Conservation (phyloP, 2,888 invertebrate species). For the Diaphora mendica region DNA sequence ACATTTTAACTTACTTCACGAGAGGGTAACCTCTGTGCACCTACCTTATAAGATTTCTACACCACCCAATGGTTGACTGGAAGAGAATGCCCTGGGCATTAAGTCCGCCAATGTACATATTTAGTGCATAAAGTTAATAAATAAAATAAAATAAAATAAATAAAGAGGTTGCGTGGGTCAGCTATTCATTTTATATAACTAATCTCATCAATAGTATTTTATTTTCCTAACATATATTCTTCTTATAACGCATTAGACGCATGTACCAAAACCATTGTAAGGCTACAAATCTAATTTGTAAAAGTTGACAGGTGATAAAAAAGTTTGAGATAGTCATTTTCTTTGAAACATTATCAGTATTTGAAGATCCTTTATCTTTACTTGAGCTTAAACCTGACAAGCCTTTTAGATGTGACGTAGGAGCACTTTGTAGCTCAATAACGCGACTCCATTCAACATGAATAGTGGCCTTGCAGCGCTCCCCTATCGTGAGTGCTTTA, state of each 20-base stretch:
- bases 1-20: too few species aligned
- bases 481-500: conserved; percentile 51
- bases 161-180: too few species aligned
- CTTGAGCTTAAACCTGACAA: conserved; percentile 56
- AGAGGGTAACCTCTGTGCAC: too few species aligned
- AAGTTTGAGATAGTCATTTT: neutral
- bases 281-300: conserved; percentile 12
- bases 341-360: conserved; percentile 20
- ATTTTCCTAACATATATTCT: neutral
- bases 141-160: too few species aligned
- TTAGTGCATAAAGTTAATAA: too few species aligned
- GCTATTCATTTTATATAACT: neutral
- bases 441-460: conserved; percentile 59
- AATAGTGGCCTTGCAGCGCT: conserved; percentile 59
- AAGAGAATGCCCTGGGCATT: too few species aligned
- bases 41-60: too few species aligned
- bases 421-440: conserved; percentile 71
- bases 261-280: conserved; percentile 1
- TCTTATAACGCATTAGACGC: neutral
- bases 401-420: conserved; percentile 64
- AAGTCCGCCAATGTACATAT: too few species aligned
- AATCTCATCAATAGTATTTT: neutral
- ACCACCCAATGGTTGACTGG: too few species aligned
- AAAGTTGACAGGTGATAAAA: conserved; percentile 14
- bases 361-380: conserved; percentile 45